Base-by-base conservation (phyloP, 2,797 vertebrate genomes). In the Silurus aristotelis region DNA sequence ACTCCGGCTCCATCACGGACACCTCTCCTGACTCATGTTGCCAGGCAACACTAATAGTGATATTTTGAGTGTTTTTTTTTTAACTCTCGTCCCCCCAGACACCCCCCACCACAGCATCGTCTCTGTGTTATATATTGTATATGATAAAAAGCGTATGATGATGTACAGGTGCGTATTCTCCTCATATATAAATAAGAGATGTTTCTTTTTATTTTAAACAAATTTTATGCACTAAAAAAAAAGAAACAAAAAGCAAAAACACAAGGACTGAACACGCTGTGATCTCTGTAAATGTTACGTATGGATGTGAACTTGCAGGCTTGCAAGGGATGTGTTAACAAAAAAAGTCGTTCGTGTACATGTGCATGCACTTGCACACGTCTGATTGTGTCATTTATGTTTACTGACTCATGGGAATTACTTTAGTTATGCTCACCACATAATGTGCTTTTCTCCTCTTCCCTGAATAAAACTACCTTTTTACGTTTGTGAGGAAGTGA, bases 211-310 rank as follows among this genome's bases (percentile, higher is more conserved):
- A 82, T 87, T 88, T 85, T 73, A 89, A 88, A 94, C 93, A 93
- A 93, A 58, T 90, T 91, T 93, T 92, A 71, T 94, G 94, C 94
- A 95, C 94, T 94, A 88, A 88, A 89, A 91, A 91, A 91, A 93
- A 78, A 78, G 91, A 92, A 91, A 92, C 90, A 90, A 90, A 90
- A 93, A 92, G 89, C 90, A 92, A 94, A 93, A 91, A 92, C 86
- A 90, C 79, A 80, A 91, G 91, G 93, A 94, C 93, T 93, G 92
- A 95, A 93, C 92, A 95, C 94, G 95, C 95, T 95, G 94, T 96
- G 94, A 95, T 95, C 91, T 92, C 90, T 92, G 93, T 93, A 92
- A 61, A 89, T 87, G 80, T 75, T 91, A 60, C 0, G 88, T 78
- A 88, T 85, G 90, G 6, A 38, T 22, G 87, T 8, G 79, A 14